phyloP scores from a whole-genome alignment of 2,797 vertebrate species.

The Macrochelys suwanniensis region DNA sequence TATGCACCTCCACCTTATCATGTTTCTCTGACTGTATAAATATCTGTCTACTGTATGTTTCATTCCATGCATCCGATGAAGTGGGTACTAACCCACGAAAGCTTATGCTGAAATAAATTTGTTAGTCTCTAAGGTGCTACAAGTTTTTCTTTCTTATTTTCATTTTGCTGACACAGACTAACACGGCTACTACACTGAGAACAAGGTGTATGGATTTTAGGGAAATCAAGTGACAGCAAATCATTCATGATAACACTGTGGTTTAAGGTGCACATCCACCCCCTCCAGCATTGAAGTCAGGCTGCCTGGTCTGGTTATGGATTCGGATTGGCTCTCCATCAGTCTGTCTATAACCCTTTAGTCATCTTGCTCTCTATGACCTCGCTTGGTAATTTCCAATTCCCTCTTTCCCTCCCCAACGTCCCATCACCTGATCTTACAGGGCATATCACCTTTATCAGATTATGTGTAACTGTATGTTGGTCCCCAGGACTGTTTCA shows the following conservation, averaged over 20 bases:
- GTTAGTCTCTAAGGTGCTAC: too few species aligned
- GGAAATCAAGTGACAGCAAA: background rate
- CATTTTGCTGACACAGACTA: too few species aligned
- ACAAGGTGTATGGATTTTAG: fast-evolving
- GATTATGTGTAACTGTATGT: background rate
- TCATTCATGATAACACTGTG: background rate
- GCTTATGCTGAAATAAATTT: too few species aligned
- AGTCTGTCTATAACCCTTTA: background rate
- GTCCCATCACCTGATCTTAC: background rate
- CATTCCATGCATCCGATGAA: too few species aligned
- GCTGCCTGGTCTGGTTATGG: background rate
- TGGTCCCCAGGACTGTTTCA: background rate
- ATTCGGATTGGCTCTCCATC: fast-evolving
- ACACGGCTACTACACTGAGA: too few species aligned
- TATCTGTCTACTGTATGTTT: too few species aligned
- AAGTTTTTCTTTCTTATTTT: too few species aligned
- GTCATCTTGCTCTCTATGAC: background rate
- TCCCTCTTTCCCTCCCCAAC: background rate
- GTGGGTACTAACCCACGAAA: too few species aligned
- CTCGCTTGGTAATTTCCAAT: background rate
- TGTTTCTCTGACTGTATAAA: too few species aligned
- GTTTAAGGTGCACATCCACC: fast-evolving
- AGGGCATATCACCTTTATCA: background rate
- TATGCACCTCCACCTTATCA: too few species aligned
- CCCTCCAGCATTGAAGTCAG: background rate